These are phyloP conservation scores for Alentia gelatinosa DNA, from an alignment of 2,888 invertebrate species.

Conservation along the genomic window DNA sequence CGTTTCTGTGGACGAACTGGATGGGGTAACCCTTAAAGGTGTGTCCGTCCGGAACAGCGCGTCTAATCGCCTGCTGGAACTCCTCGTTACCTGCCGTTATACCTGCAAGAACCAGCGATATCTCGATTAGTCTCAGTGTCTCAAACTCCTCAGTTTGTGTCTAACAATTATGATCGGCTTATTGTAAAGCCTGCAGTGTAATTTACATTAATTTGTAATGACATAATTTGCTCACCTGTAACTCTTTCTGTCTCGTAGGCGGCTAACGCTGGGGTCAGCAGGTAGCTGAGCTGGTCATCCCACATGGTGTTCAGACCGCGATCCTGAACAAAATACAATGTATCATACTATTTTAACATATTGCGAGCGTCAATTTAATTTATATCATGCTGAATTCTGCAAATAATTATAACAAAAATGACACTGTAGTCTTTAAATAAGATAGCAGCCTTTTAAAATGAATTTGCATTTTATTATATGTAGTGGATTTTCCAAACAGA, in stretches of 20 bases:
- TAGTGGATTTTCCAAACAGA: too few species aligned
- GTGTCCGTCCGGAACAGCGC: slow-evolving; percentile 80
- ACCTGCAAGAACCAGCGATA: slow-evolving; percentile 72
- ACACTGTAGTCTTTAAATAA: too few species aligned
- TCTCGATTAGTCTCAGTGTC: too few species aligned
- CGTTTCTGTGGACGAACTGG: slow-evolving; percentile 80
- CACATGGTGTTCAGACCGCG: slow-evolving; percentile 78
- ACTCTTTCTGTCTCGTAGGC: slow-evolving; percentile 80
- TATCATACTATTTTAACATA: too few species aligned
- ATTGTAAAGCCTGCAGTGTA: too few species aligned
- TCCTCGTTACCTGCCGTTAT: slow-evolving; percentile 80
- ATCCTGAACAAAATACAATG: slow-evolving; percentile 71
- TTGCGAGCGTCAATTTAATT: too few species aligned
- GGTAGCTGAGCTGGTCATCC: slow-evolving; percentile 80
- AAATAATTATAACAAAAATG: too few species aligned
- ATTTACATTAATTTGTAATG: too few species aligned
- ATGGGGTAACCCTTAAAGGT: slow-evolving; percentile 81
- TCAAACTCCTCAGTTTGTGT: neutral
- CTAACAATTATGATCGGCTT: too few species aligned
- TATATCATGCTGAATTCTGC: too few species aligned
- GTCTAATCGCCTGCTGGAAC: slow-evolving; percentile 79
- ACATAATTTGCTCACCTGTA: slow-evolving; percentile 71
- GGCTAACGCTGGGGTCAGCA: slow-evolving; percentile 79
- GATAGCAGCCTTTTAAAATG: too few species aligned
- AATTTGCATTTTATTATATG: too few species aligned